Conservation (phyloP, 2,888 invertebrate genomes). For the Branchellion lobata region DNA sequence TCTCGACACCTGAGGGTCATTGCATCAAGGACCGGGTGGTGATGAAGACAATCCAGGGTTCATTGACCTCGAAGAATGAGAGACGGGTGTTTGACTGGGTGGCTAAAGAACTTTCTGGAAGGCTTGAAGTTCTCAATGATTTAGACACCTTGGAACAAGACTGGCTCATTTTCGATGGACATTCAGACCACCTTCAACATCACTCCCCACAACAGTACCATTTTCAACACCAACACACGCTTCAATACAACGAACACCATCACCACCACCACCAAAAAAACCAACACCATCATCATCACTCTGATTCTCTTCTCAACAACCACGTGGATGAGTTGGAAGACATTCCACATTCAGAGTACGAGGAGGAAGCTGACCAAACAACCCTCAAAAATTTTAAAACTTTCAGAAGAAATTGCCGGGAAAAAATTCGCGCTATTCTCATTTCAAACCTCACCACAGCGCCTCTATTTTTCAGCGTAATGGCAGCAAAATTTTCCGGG, state of each 20-base stretch:
- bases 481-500: slow-evolving; percentile 66
- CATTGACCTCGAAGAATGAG: slow-evolving; percentile 52
- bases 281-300: too few species aligned
- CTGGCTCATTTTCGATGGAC: too few species aligned
- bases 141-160: background rate
- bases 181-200: too few species aligned
- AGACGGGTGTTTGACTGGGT: slow-evolving; percentile 64
- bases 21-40: slow-evolving; percentile 64
- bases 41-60: slow-evolving; percentile 60
- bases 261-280: background rate
- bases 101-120: slow-evolving; percentile 61
- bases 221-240: too few species aligned
- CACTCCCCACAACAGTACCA: too few species aligned
- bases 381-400: background rate
- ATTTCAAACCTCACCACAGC: slow-evolving; percentile 62
- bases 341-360: too few species aligned
- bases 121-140: background rate
- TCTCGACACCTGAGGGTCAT: slow-evolving; percentile 64
- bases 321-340: too few species aligned
- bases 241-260: too few species aligned
- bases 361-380: too few species aligned
- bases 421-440: slow-evolving; percentile 62
- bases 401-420: slow-evolving; percentile 18
- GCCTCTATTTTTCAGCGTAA: slow-evolving; percentile 65
- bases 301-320: too few species aligned